These are phyloP conservation scores for Phasia obesa DNA, from an alignment of 2,888 invertebrate genomes.

Conservation along the genomic window DNA sequence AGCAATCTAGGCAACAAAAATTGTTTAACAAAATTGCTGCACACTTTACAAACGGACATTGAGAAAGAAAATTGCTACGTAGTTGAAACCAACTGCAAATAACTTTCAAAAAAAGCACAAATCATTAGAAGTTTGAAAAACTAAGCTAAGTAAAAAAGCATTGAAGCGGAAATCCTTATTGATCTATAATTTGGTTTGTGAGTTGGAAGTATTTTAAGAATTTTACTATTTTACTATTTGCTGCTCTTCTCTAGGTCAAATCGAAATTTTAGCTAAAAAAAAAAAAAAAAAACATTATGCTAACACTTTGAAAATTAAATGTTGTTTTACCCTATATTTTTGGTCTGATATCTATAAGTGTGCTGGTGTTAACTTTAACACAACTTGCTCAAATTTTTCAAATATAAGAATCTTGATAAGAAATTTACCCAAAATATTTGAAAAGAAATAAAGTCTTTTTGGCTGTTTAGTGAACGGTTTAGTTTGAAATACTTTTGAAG, in stretches of 20 bases:
- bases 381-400: background rate
- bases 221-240: constrained; percentile 3
- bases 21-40: constrained; percentile 44
- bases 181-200: constrained; percentile 75
- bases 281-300: constrained; percentile 25
- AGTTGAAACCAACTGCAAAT: background rate
- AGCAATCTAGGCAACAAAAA: constrained; percentile 54
- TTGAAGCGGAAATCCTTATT: constrained; percentile 81
- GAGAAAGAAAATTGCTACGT: constrained; percentile 45
- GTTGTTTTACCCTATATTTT: constrained; percentile 12
- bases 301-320: constrained; percentile 36
- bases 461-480: too few relatives aligned
- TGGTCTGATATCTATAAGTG: background rate
- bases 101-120: constrained; percentile 58
- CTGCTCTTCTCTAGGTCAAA: constrained; percentile 8
- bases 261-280: background rate
- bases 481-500: too few relatives aligned
- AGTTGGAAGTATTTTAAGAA: constrained; percentile 36
- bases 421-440: background rate
- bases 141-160: constrained; percentile 74
- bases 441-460: background rate
- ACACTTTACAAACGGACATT: constrained; percentile 68
- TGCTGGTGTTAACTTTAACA: constrained; percentile 8
- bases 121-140: constrained; percentile 45
- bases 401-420: background rate